These are phyloP conservation scores for Eulemur albifrons DNA, from an alignment of 2,797 vertebrate species.

Conservation along the genomic window DNA sequence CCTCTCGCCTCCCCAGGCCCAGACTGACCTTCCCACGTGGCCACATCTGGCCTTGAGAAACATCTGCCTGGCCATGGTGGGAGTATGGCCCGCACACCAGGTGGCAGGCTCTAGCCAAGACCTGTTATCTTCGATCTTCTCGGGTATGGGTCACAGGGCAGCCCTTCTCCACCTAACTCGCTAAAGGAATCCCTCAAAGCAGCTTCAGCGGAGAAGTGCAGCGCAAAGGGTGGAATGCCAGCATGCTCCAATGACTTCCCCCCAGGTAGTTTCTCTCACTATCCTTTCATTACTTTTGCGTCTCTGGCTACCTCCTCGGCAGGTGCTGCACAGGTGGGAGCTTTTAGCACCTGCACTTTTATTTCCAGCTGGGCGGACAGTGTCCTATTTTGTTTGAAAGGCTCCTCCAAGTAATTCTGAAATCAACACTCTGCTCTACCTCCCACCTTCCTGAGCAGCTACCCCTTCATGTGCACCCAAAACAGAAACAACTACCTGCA, in stretches of 20 bases:
- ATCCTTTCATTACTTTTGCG: not conserved
- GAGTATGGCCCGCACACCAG: not conserved
- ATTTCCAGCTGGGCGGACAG: not conserved
- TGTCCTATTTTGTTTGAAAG: not conserved
- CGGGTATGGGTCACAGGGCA: not conserved
- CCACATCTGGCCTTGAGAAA: not conserved
- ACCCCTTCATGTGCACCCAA: not conserved
- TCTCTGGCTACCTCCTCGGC: not conserved
- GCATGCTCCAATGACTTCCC: too few species aligned
- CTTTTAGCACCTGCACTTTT: not conserved
- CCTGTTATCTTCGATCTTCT: not conserved
- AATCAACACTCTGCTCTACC: not conserved
- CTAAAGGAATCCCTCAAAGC: not conserved
- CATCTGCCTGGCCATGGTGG: not conserved
- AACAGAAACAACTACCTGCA: not conserved
- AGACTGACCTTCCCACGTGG: not conserved
- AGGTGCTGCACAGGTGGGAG: not conserved
- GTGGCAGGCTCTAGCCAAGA: not conserved
- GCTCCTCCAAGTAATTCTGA: not conserved
- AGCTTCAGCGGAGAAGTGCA: not conserved
- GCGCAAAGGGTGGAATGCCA: not conserved
- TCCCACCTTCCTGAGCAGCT: not conserved
- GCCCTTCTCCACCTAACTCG: not conserved
- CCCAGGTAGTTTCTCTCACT: not conserved
- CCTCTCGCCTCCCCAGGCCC: too few species aligned